phyloP scores from a whole-genome alignment of 2,888 invertebrate species.

The Xanthorhoe designata region DNA sequence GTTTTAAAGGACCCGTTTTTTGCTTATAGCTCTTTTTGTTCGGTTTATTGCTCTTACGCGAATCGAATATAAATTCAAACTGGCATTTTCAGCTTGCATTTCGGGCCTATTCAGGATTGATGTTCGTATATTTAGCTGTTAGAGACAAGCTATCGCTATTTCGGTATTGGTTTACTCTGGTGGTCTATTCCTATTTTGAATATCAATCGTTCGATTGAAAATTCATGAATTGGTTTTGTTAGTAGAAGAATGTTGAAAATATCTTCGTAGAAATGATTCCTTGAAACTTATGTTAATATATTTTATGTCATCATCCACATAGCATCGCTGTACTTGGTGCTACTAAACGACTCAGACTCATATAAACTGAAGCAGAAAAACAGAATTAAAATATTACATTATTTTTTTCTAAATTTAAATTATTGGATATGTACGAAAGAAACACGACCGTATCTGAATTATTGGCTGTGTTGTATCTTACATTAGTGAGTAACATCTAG shows the following conservation, averaged over 20 bases:
- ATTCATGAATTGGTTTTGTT: conserved; percentile 7
- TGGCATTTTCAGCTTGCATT: conserved; percentile 48
- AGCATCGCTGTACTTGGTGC: no score
- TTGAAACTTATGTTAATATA: background rate
- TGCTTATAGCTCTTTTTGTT: conserved; percentile 57
- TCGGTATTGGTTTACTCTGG: conserved; percentile 12
- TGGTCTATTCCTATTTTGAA: conserved; percentile 18
- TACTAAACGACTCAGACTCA: no score
- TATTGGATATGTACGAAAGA: no score
- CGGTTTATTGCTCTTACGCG: conserved; percentile 54
- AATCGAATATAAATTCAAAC: conserved; percentile 35
- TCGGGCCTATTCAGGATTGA: conserved; percentile 51
- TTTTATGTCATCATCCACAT: background rate
- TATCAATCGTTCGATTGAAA: conserved; percentile 9
- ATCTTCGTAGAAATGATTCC: background rate
- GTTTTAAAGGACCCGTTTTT: conserved; percentile 67
- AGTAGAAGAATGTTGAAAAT: background rate
- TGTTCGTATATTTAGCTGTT: conserved; percentile 48
- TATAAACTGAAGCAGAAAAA: no score
- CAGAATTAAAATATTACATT: no score
- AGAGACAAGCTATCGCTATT: conserved; percentile 50
- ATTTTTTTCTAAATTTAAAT: no score
- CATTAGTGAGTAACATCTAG: background rate
- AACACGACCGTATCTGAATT: no score
- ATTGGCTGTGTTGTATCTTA: background rate